Conservation (phyloP, 2,888 invertebrate species). For the Acrobeloides nanus region DNA sequence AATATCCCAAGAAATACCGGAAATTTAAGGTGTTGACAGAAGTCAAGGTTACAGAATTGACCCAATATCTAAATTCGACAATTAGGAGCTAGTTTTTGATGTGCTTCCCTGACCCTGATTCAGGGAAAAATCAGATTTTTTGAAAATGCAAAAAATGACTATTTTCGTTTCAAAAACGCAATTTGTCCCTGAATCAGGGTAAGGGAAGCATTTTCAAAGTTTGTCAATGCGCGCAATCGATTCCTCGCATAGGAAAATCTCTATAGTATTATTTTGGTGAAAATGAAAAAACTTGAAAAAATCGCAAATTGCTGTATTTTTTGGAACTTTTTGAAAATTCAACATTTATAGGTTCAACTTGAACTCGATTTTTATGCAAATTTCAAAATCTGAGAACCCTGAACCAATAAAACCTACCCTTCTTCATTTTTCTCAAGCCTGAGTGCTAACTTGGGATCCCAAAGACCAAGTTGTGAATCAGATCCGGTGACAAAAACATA, state of each 20-base stretch:
- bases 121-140: no score
- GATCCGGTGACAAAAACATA: conserved; percentile 44
- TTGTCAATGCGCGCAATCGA: no score
- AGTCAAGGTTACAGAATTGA: conserved; percentile 24
- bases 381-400: not conserved
- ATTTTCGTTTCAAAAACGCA: no score
- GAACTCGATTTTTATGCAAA: not conserved
- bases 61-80: conserved; percentile 25
- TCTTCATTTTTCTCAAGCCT: conserved; percentile 26
- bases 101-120: no score
- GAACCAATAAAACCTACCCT: conserved; percentile 21
- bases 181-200: no score
- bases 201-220: no score
- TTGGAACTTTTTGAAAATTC: conserved; percentile 1
- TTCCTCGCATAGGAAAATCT: no score
- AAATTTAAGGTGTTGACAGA: conserved; percentile 34
- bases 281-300: no score
- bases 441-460: conserved; percentile 39
- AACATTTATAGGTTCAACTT: no score
- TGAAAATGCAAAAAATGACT: no score
- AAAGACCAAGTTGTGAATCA: conserved; percentile 33
- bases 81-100: not conserved
- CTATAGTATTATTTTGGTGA: no score
- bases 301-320: conserved; percentile 3
- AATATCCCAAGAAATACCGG: conserved; percentile 49